phyloP scores from a whole-genome alignment of 2,888 invertebrate genomes.

The Spisula subtruncata region DNA sequence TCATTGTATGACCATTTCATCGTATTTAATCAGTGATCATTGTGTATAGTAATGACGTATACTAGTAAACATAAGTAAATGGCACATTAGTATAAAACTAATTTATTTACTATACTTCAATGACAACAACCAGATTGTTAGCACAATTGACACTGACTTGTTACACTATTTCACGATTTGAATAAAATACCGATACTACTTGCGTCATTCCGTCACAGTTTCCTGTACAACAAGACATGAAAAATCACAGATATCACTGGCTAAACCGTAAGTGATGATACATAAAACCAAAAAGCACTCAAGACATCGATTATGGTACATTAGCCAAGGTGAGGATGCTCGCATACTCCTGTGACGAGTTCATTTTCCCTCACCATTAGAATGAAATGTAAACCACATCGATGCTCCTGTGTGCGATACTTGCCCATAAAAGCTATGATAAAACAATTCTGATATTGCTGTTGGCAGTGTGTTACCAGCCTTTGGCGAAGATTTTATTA shows the following conservation, averaged over 20 bases:
- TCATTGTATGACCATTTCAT: too few relatives aligned
- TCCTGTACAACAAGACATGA: not conserved
- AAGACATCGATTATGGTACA: not conserved
- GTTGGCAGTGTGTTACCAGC: not conserved
- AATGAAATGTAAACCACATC: not conserved
- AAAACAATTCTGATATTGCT: not conserved
- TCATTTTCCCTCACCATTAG: constrained; percentile 29
- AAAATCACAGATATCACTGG: not conserved
- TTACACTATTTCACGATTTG: not conserved
- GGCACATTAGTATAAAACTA: too few relatives aligned
- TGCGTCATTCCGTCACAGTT: not conserved
- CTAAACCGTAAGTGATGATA: not conserved
- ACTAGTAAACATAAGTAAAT: too few relatives aligned
- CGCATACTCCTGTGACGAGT: not conserved
- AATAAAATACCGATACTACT: not conserved
- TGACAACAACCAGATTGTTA: not conserved
- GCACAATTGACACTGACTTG: not conserved
- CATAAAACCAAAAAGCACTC: constrained; percentile 36
- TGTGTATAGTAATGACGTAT: too few relatives aligned
- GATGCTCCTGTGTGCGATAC: not conserved
- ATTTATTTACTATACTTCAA: too few relatives aligned
- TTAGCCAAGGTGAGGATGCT: constrained; percentile 24
- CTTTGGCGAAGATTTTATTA: not conserved
- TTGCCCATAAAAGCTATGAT: constrained; percentile 2
- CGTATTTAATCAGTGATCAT: too few relatives aligned